Evolutionary conservation across 2,113 vertebrate genomes (phyloP), one percentile per base, ranked within the genome.

Genomic region (Malurus elegans): DNA sequence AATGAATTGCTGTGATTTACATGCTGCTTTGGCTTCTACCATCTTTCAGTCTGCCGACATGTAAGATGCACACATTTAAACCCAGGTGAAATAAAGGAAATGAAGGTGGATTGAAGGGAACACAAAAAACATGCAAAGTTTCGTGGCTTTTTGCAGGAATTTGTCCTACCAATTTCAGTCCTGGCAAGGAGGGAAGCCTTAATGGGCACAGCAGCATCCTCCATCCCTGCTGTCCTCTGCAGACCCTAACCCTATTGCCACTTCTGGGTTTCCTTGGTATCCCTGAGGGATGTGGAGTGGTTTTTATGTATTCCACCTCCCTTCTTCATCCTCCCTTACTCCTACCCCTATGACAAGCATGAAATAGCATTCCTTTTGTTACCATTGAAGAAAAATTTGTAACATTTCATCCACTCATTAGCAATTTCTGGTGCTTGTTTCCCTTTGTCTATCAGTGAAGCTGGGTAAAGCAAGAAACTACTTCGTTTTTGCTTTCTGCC

Each of bases 1-100:
- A 95, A 90, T 42, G 2, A 90, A 88, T 78, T 93, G 60, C 67
- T 81, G 15, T 56, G 64, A 90, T 93, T 96, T 96, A 92, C 60
- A 32, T 14, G 25, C 24, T 79, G 47, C 56, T 94, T 92, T 88
- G 82, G 34, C 40, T 93, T 44, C 19, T 34, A 44, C 53, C 57
- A 25, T 73, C 70, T 89, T 95, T 86, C 66, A 81, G n/a, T 16
- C 0, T 4, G 34, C 54, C 11, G 0, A 54, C 29, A 12, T 20
- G 17, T n/a, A 70, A 70, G 45, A 78, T 1, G 1, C 16, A 44
- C 53, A 62, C 9, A 26, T 78, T 90, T 78, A 45, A 86, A 73
- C 53, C 36, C 36, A 24, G 9, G 31, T 74, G 53, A 76, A 79
- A 61, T 36, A 34, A 87, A 90, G 45, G 29, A 75, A 53, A 69